These are phyloP conservation scores for Ptychoptera albimana DNA, from an alignment of 2,888 invertebrate genomes.

Conservation along the genomic window DNA sequence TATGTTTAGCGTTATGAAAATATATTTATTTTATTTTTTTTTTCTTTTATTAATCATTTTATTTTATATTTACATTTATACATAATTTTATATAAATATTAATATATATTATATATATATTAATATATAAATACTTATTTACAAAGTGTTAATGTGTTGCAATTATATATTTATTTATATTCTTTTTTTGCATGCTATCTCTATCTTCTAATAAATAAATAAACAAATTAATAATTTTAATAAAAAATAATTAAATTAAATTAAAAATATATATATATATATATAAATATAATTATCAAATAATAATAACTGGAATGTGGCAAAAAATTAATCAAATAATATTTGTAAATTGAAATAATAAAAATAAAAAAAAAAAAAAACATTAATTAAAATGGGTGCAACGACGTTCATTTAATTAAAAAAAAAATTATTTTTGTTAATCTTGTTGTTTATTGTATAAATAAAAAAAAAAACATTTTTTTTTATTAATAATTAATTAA, in stretches of 20 bases:
- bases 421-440: too few relatives aligned
- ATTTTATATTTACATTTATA: constrained; percentile 1
- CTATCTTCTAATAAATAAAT: constrained; percentile 16
- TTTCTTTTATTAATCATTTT: background rate
- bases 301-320: constrained; percentile 7
- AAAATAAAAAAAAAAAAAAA: constrained; percentile 3
- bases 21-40: too few relatives aligned
- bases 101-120: constrained; percentile 1
- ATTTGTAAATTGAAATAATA: constrained; percentile 1
- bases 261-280: constrained; percentile 5
- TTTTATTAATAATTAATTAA: background rate
- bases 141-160: constrained; percentile 19
- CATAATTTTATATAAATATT: constrained; percentile 3
- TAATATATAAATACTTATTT: background rate
- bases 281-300: constrained; percentile 1
- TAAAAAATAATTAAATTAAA: constrained; percentile 8
- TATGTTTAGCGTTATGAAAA: background rate
- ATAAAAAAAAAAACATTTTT: too few relatives aligned
- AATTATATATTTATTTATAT: constrained; percentile 8
- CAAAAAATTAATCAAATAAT: constrained; percentile 5
- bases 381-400: background rate
- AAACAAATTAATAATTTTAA: constrained; percentile 11
- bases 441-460: too few relatives aligned
- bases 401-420: too few relatives aligned
- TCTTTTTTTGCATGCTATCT: constrained; percentile 21